Evolutionary conservation across 1,140 invertebrate genomes (phyloP).

Genomic region (Drosophila trapezifrons): DNA sequence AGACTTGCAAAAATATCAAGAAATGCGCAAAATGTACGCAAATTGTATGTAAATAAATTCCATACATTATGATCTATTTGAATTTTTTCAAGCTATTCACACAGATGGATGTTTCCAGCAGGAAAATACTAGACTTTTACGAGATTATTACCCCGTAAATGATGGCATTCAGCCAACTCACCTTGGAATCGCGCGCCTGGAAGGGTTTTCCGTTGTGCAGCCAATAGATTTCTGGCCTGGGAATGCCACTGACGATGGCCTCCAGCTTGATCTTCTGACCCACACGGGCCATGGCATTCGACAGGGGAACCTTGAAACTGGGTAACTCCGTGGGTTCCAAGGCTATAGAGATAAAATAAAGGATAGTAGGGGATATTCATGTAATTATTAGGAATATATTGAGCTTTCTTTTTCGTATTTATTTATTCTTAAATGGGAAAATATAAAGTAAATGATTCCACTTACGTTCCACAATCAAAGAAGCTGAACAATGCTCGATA

Average conservation of each 20-base stretch:
- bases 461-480: slow-evolving; percentile 90
- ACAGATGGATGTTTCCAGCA: neutral
- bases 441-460: neutral
- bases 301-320: slow-evolving; percentile 87
- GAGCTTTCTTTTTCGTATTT: neutral
- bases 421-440: no score
- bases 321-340: slow-evolving; percentile 88
- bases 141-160: neutral
- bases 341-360: slow-evolving; percentile 61
- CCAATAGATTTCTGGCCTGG: slow-evolving; percentile 89
- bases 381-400: neutral
- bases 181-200: slow-evolving; percentile 75
- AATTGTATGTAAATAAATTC: slow-evolving; percentile 6
- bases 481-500: slow-evolving; percentile 89
- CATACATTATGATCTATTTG: neutral
- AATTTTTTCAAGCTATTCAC: neutral
- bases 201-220: slow-evolving; percentile 87
- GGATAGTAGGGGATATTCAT: no score
- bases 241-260: slow-evolving; percentile 90
- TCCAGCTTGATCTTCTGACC: slow-evolving; percentile 89
- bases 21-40: neutral
- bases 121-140: neutral
- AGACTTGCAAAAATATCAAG: neutral
- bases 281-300: slow-evolving; percentile 87
- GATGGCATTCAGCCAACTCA: slow-evolving; percentile 46